Evolutionary conservation across 2,113 vertebrate genomes (phyloP).

Genomic region (Tachysurus vachellii): DNA sequence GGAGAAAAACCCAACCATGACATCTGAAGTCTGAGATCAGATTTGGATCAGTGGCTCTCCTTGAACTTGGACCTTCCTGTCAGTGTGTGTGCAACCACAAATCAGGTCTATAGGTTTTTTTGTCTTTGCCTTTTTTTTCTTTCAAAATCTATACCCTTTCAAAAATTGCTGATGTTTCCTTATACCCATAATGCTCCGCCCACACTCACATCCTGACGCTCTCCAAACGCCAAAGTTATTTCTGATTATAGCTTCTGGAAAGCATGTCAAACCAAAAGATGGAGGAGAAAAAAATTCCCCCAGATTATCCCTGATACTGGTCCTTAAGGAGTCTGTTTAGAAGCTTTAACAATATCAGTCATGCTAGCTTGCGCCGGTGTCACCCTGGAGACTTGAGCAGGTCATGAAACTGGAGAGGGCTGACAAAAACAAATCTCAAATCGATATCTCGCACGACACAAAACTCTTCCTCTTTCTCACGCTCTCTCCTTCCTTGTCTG

Average conservation of each 20-base stretch:
- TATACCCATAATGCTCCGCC: slow-evolving; percentile 18
- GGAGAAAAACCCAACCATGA: slow-evolving; percentile 15
- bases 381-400: slow-evolving; percentile 75
- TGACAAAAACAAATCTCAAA: slow-evolving; percentile 84
- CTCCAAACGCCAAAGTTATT: slow-evolving; percentile 17
- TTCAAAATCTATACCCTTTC: slow-evolving; percentile 21
- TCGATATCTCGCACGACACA: slow-evolving; percentile 76
- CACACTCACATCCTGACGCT: slow-evolving; percentile 17
- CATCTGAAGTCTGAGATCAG: slow-evolving; percentile 22
- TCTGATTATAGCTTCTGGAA: slow-evolving; percentile 7
- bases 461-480: slow-evolving; percentile 71
- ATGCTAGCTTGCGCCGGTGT: slow-evolving; percentile 74
- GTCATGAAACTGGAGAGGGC: slow-evolving; percentile 79
- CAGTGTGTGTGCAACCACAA: slow-evolving; percentile 17
- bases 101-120: slow-evolving; percentile 20
- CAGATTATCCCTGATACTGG: slow-evolving; percentile 74
- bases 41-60: slow-evolving; percentile 17
- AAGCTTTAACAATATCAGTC: slow-evolving; percentile 77
- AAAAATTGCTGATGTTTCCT: slow-evolving; percentile 7
- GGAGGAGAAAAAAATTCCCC: slow-evolving; percentile 49
- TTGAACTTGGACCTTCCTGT: slow-evolving; percentile 38
- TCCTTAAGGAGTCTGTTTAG: slow-evolving; percentile 73
- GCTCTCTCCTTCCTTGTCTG: slow-evolving; percentile 41
- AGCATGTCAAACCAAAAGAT: slow-evolving; percentile 32
- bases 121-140: slow-evolving; percentile 27